Percentiles rank a stretch among this genome's conserved stretches.
Conservation (phyloP, 1,140 invertebrate genomes). For the Euborellia annulipes region DNA sequence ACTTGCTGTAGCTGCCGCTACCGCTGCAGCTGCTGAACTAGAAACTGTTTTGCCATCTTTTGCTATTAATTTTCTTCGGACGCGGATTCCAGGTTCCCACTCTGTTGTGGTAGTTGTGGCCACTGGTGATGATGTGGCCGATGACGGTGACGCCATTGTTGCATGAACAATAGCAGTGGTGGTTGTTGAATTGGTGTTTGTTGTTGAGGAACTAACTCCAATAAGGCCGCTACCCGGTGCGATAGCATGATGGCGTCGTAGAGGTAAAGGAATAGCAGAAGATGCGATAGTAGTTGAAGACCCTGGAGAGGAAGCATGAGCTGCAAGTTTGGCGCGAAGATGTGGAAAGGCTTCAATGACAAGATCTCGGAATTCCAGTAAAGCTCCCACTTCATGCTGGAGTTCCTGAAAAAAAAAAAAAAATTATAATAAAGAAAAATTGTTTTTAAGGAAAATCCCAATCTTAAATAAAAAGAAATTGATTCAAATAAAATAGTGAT, state of each 20-base stretch:
- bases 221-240: constrained; percentile 21
- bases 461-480: background rate
- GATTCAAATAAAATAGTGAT: background rate
- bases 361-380: constrained; percentile 76
- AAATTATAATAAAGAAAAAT: background rate
- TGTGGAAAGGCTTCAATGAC: constrained; percentile 84
- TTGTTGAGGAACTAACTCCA: constrained; percentile 25
- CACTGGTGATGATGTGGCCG: too few relatives aligned
- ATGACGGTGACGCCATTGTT: constrained; percentile 1
- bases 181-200: constrained; percentile 24
- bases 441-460: background rate
- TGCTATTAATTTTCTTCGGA: constrained; percentile 54
- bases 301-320: constrained; percentile 17
- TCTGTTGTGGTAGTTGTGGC: too few relatives aligned
- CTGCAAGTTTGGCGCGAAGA: constrained; percentile 60
- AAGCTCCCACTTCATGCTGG: constrained; percentile 34
- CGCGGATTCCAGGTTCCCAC: constrained; percentile 62
- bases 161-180: constrained; percentile 8
- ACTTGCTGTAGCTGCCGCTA: background rate
- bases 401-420: constrained; percentile 25
- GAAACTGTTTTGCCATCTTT: constrained; percentile 21
- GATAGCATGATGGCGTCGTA: constrained; percentile 12
- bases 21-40: background rate
- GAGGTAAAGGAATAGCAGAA: background rate
- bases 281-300: constrained; percentile 29